Conservation (phyloP, 2,113 vertebrate species). For the Mobula hypostoma region DNA sequence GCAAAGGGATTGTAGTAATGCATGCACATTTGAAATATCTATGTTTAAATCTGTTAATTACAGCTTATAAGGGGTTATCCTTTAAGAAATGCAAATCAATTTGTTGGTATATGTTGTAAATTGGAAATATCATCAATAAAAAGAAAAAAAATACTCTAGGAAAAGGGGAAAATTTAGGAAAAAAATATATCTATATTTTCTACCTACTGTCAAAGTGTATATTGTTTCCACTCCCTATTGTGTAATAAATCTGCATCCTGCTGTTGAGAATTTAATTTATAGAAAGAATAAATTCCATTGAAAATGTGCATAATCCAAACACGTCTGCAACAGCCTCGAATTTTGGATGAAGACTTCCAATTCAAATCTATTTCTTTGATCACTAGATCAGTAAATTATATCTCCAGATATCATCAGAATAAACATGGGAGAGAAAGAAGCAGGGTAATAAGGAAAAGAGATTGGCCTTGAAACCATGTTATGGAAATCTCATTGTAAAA, state of each 20-base stretch:
- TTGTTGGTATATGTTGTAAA: background rate
- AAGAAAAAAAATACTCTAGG: background rate
- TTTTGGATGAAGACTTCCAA: background rate
- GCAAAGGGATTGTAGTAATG: no score
- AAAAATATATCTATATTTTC: background rate
- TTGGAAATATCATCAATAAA: background rate
- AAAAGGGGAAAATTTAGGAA: background rate
- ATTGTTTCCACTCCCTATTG: background rate
- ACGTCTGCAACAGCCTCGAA: constrained; percentile 11
- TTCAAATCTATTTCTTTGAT: constrained; percentile 12
- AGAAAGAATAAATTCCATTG: background rate
- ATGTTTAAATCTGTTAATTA: background rate
- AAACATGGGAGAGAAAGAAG: background rate
- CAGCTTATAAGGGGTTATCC: background rate
- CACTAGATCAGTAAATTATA: background rate
- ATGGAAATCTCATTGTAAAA: background rate
- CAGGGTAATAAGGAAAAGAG: background rate
- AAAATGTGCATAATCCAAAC: constrained; percentile 9
- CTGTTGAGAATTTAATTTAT: constrained; percentile 19
- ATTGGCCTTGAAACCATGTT: constrained; percentile 8
- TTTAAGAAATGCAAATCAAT: background rate
- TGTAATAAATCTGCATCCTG: background rate
- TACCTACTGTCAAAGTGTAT: no score
- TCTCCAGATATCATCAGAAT: background rate
- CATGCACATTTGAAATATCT: background rate